A percentile compares a stretch with the other conserved stretches of the same genome.
Evolutionary conservation across 2,797 vertebrate species (phyloP).

Genomic region (Ataeniobius toweri): DNA sequence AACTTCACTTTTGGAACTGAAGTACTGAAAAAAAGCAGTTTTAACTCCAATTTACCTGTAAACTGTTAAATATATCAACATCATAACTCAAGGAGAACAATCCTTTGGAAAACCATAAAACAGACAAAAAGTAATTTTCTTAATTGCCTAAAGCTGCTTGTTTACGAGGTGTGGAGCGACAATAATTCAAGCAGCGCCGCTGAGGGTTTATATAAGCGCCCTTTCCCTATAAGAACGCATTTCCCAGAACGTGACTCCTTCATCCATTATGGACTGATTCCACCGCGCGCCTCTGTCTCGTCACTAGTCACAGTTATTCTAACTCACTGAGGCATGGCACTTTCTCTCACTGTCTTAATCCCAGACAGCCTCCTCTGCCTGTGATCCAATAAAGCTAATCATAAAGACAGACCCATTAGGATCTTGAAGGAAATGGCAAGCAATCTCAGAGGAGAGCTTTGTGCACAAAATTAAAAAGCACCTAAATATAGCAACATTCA

Average conservation of each 20-base stretch:
- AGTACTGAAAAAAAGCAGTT: background rate
- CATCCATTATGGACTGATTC: slow-evolving; percentile 70
- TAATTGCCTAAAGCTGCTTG: slow-evolving; percentile 59
- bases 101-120: slow-evolving; percentile 8
- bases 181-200: slow-evolving; percentile 66
- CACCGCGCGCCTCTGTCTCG: slow-evolving; percentile 44
- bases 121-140: slow-evolving; percentile 34
- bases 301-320: slow-evolving; percentile 73
- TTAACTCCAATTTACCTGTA: background rate
- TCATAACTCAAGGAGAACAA: background rate
- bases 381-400: slow-evolving; percentile 79
- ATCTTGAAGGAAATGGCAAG: slow-evolving; percentile 69
- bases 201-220: slow-evolving; percentile 63
- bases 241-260: slow-evolving; percentile 53
- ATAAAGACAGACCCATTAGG: slow-evolving; percentile 78
- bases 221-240: slow-evolving; percentile 50
- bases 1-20: background rate
- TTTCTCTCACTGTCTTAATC: slow-evolving; percentile 70
- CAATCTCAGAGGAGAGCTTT: slow-evolving; percentile 77
- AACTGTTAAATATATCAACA: background rate
- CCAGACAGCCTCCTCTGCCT: slow-evolving; percentile 52
- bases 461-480: slow-evolving; percentile 78
- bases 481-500: slow-evolving; percentile 77
- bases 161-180: slow-evolving; percentile 50
- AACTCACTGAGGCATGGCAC: slow-evolving; percentile 68